Evolutionary conservation across 2,888 invertebrate genomes (phyloP).

Genomic region (Mongoloraphidia duomilia): DNA sequence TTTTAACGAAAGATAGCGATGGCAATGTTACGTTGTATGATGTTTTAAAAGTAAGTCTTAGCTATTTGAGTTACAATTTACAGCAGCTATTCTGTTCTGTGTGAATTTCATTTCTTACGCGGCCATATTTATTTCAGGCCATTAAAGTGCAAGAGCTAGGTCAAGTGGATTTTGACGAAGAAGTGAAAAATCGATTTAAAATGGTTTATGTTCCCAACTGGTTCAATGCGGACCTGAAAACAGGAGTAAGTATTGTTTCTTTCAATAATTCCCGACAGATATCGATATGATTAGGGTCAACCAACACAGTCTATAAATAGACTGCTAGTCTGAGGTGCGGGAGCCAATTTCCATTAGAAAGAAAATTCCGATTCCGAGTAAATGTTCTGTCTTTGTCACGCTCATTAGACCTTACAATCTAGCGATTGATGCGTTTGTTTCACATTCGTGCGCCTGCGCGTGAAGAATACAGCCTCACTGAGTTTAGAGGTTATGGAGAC

Average conservation of each 20-base stretch:
- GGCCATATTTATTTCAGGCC: slow-evolving; percentile 33
- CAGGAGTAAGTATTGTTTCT: slow-evolving; percentile 53
- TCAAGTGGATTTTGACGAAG: slow-evolving; percentile 80
- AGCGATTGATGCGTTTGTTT: no score
- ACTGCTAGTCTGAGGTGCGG: no score
- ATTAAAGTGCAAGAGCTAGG: slow-evolving; percentile 83
- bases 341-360: no score
- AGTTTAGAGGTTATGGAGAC: no score
- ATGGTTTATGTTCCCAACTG: slow-evolving; percentile 96
- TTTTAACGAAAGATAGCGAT: slow-evolving; percentile 90
- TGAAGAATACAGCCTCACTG: no score
- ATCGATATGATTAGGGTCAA: not conserved
- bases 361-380: no score
- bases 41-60: slow-evolving; percentile 62
- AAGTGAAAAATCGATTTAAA: slow-evolving; percentile 80
- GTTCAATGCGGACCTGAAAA: slow-evolving; percentile 98
- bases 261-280: not conserved
- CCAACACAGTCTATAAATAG: no score
- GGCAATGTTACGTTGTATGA: slow-evolving; percentile 84
- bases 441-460: no score
- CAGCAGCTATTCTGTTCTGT: slow-evolving; percentile 10
- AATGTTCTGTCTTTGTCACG: no score
- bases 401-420: no score
- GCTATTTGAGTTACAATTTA: not conserved
- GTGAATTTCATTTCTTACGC: no score